phyloP scores from a whole-genome alignment of 1,140 invertebrate species.

The Amphibalanus amphitrite region DNA sequence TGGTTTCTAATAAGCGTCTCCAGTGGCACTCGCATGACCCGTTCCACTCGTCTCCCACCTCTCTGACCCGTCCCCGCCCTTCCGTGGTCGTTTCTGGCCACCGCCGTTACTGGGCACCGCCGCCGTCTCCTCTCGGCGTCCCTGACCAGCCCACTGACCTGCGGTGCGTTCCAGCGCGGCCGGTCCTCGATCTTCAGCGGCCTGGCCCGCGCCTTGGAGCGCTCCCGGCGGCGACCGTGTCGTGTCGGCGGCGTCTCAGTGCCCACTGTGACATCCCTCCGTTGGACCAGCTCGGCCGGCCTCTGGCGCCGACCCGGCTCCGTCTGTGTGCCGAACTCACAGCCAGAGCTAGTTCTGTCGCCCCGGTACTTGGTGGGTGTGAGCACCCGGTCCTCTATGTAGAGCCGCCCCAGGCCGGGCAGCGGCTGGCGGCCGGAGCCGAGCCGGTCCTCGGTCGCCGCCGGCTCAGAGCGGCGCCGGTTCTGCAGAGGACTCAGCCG shows the following conservation, averaged over 20 bases:
- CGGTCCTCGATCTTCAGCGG: background rate
- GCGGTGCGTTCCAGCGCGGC: background rate
- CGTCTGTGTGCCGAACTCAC: background rate
- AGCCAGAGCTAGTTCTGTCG: background rate
- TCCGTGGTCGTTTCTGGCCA: no score
- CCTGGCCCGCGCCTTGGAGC: background rate
- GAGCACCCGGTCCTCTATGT: slow-evolving; percentile 8
- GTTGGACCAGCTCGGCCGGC: background rate
- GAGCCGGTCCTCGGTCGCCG: background rate
- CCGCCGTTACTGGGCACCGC: no score
- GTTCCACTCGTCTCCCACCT: no score
- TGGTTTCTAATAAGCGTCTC: no score
- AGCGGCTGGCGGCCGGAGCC: background rate
- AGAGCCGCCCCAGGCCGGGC: background rate
- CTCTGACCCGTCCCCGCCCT: no score
- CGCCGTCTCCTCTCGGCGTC: no score
- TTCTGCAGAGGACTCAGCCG: background rate
- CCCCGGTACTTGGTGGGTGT: slow-evolving; percentile 10
- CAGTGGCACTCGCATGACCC: no score
- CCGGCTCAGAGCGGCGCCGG: background rate
- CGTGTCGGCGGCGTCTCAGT: background rate
- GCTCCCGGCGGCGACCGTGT: background rate
- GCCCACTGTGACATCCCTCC: background rate
- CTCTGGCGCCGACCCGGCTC: background rate
- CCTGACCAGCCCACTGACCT: background rate